Conservation (phyloP, 2,888 invertebrate genomes). For the Suillia variegata region DNA sequence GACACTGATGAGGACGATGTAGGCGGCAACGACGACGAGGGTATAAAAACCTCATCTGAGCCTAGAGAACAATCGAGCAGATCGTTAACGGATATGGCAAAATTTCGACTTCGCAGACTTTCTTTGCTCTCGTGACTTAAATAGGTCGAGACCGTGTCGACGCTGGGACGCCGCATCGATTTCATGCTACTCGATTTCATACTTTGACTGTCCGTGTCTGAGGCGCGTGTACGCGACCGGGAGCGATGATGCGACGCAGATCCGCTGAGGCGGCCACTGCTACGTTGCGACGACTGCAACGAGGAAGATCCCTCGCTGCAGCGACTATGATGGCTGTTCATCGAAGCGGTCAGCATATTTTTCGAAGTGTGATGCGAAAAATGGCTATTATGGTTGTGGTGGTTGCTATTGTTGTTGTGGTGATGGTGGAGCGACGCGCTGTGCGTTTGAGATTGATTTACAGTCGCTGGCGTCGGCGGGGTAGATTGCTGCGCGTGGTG, state of each 20-base stretch:
- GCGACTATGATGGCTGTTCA: conserved; percentile 59
- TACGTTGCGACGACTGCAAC: conserved; percentile 37
- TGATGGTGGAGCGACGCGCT: conserved; percentile 31
- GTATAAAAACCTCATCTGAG: conserved; percentile 73
- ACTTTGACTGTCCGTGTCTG: conserved; percentile 64
- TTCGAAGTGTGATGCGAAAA: conserved; percentile 57
- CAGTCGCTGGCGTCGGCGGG: conserved; percentile 21
- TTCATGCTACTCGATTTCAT: too few species aligned
- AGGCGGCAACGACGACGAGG: conserved; percentile 51
- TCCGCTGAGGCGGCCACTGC: conserved; percentile 53
- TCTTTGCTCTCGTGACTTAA: conserved; percentile 84
- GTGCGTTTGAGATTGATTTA: too few species aligned
- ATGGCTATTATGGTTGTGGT: conserved; percentile 40
- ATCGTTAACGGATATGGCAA: conserved; percentile 67
- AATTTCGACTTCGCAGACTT: conserved; percentile 66
- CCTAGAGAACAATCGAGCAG: conserved; percentile 74
- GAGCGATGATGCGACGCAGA: conserved; percentile 57
- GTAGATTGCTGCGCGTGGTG: conserved; percentile 17
- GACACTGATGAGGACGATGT: conserved; percentile 48
- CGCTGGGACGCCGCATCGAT: conserved; percentile 79
- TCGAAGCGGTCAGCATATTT: conserved; percentile 55
- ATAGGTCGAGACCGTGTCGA: conserved; percentile 88
- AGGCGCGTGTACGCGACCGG: conserved; percentile 58
- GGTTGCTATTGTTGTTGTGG: conserved; percentile 24
- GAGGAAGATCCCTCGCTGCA: conserved; percentile 54